Base-by-base conservation (phyloP, 1,140 invertebrate species). In the Lordiphosa stackelbergi region DNA sequence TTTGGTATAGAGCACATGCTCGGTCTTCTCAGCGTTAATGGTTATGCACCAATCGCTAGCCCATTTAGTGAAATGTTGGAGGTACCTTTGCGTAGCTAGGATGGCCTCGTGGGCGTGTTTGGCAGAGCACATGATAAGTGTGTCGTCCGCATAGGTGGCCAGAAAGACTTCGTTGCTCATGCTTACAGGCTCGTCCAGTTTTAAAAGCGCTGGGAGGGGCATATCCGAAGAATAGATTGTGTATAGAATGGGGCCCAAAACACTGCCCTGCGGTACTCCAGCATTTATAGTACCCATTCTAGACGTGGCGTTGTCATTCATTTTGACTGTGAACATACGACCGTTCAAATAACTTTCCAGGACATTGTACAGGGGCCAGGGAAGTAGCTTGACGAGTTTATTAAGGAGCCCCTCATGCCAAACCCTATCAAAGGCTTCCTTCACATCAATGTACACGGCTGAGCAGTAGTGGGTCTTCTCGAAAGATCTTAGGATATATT, bases 241-340 rank as follows among this genome's bases (percentile, higher is more conserved):
- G 10, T 54, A 46, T 0, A 54, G 6, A 1, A 54, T 28, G 5
- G 54, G 62, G 0, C 62, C 62, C 2, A 65, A 11, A 3, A 65
- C 55, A 12, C 62, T 65, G 8, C 63, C 63, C 41, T 66, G 63
- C 3, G 63, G 63, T 1, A 66, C 46, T 13, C 56, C 63, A 38
- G 63, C 42, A 13, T 12, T 13, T 10, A 48, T 28, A 1, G 1
- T 28, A 7, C 24, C 24, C 3, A 7, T 28, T 28, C 28, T 22
- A 1, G 45, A 53, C 22, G 4, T 12, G 2, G 9, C 7, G 4
- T 9, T 10, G n/a, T 22, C 8, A 5, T 37, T 13, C 1, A 8
- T 36, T 37, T 34, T 42, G 2, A 54, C 58, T 11, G 31, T 28
- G 7, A 61, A 54, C 2, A 7, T 16, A 11, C 48, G 5, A 5